Base-by-base conservation (phyloP, 2,797 vertebrate genomes). In the Pangasius djambal region DNA sequence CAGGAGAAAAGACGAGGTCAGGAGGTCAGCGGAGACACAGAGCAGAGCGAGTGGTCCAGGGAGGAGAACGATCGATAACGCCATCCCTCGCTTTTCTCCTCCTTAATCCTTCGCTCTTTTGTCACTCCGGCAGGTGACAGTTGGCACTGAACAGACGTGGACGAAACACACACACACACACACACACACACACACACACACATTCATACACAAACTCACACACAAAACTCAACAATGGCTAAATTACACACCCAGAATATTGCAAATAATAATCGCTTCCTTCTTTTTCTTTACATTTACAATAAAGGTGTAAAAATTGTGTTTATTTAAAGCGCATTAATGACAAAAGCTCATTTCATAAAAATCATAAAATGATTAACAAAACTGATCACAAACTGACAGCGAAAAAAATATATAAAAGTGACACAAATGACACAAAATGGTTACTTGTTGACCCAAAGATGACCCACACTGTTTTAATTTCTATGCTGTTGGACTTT, bases 1-100 rank as follows among this genome's bases (percentile, higher is more conserved):
- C 91, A 91, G 89, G 93, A 95, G 93, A 94, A 94, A 95, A 94
- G 89, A 87, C 92, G 91, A 95, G 95, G 94, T 77, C 93, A 87
- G 70, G 63, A 91, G 95, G 95, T 95, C 95, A 95, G 89, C 90
- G 88, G 86, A 88, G 91, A 92, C 90, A 91, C 88, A 92, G 92
- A 92, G 92, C 91, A 88, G 92, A 91, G 92, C 93, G 91, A 92
- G 94, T 89, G 91, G 89, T 89, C 69, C 82, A 84, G 3, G 88
- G 92, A 91, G 69, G 92, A 87, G 92, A 95, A 94, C 92, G 93
- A 96, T 96, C 88, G 93, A 93, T 92, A 86, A 92, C 67, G 55
- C 65, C 61, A 67, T 83, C 90, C 74, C 85, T 85, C 75, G 34
- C 86, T 83, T 82, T 86, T 91, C 77, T 89, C 82, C 83, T 70